Evolutionary conservation across 1,140 invertebrate genomes (phyloP).

Genomic region (Atta texana): DNA sequence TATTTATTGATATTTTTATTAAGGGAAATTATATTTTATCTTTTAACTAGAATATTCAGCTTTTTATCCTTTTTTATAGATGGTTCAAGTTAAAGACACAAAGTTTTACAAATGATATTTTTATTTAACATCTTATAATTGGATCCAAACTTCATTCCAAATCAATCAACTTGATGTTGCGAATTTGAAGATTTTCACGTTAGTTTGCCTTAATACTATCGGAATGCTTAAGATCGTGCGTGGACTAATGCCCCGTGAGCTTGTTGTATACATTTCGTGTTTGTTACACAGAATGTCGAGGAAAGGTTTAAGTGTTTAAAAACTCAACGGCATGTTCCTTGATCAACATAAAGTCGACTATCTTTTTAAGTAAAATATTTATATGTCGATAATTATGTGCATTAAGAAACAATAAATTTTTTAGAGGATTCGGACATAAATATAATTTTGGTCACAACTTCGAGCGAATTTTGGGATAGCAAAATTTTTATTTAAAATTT

Average conservation of each 20-base stretch:
- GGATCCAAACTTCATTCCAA: neutral
- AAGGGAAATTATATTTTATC: neutral
- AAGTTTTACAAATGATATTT: constrained; percentile 32
- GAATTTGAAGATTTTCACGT: neutral
- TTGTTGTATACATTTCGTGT: constrained; percentile 22
- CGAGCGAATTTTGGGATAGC: neutral
- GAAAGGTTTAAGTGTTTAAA: neutral
- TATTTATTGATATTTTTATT: neutral
- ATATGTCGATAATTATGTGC: neutral
- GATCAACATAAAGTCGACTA: neutral
- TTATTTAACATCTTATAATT: constrained; percentile 38
- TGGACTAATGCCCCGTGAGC: constrained; percentile 2
- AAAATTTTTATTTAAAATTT: neutral
- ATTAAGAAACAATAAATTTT: neutral
- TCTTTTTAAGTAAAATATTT: neutral
- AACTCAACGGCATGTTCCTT: neutral
- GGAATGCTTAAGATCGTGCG: constrained; percentile 30
- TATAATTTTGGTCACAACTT: neutral
- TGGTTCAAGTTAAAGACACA: constrained; percentile 5
- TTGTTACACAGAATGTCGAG: neutral
- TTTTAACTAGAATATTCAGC: neutral
- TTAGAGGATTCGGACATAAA: neutral
- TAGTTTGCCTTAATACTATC: constrained; percentile 35
- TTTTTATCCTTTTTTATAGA: neutral
- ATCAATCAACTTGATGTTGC: constrained; percentile 10